phyloP scores from a whole-genome alignment of 2,797 vertebrate genomes.

The Halcyon smyrnensis region DNA sequence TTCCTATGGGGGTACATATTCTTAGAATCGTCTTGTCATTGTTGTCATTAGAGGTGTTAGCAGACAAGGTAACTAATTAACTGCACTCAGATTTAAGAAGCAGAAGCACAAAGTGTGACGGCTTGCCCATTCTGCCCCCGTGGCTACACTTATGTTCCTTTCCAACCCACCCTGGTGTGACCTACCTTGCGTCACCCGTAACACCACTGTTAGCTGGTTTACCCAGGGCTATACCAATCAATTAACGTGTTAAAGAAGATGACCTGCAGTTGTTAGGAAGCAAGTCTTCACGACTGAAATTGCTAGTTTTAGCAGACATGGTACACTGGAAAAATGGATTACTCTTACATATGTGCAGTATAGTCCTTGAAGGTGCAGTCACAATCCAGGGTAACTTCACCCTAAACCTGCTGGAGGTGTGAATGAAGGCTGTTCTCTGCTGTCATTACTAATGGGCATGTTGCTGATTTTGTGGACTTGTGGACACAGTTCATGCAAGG shows the following conservation, averaged over 20 bases:
- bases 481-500: background rate
- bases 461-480: background rate
- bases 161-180: background rate
- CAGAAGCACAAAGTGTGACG: conserved; percentile 87
- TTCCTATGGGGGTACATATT: conserved; percentile 12
- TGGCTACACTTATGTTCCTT: conserved; percentile 56
- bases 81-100: conserved; percentile 87
- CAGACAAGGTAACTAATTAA: conserved; percentile 81
- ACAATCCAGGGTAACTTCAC: background rate
- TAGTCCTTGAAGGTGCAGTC: background rate
- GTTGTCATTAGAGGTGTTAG: conserved; percentile 48
- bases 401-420: background rate
- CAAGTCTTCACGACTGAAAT: conserved; percentile 14
- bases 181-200: conserved; percentile 58
- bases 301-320: background rate
- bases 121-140: conserved; percentile 76
- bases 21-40: conserved; percentile 8
- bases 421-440: background rate
- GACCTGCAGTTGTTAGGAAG: conserved; percentile 32
- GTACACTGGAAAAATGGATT: background rate
- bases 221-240: conserved; percentile 73
- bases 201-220: conserved; percentile 75
- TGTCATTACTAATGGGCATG: background rate
- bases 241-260: conserved; percentile 63
- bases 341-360: background rate